Evolutionary conservation across 2,888 invertebrate genomes (phyloP), one percentile per base, ranked within the genome.

Genomic region (Phaedon cochleariae): DNA sequence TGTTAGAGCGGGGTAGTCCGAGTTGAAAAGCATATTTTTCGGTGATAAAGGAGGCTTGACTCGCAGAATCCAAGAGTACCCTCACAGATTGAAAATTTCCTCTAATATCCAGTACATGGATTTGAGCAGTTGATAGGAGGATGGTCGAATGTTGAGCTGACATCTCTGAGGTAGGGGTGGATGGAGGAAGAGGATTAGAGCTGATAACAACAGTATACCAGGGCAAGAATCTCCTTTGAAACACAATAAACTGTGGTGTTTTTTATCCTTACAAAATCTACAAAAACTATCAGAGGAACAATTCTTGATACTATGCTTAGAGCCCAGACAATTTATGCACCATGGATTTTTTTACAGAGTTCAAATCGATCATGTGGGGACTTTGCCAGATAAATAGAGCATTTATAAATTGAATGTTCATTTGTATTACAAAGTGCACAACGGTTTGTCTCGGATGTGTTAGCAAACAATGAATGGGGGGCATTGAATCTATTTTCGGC

Each of bases 81-180:
- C n/a, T n/a, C n/a, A n/a, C n/a, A n/a, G n/a, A n/a, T 54, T n/a
- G 20, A 29, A 21, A 15, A 18, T 54, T 54, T 29, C 54, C 54
- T 10, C 26, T 6, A 17, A 31, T 3, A 54, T 54, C 54, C 4
- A 54, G 9, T n/a, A 52, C 29, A 12, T 52, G 21, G 6, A 52
- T 22, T 9, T 20, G 26, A 52, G 26, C 22, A 5, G 52, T 52
- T 9, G 52, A 52, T 2, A 52, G 21, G 6, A 52, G 6, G n/a
- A 52, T n/a, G 22, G 52, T 21, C 46, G 6, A 46, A 46, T 46
- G 17, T 46, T 12, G 46, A n/a, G 7, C 6, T 9, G 6, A 7
- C 17, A 1, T 10, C 1, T n/a, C n/a, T n/a, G n/a, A n/a, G n/a
- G n/a, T n/a, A 17, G 46, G 20, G 20, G 20, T 17, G 5, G 46